Evolutionary conservation across 2,113 vertebrate genomes (phyloP), one percentile per base, ranked within the genome.

Genomic region (Agapornis roseicollis): DNA sequence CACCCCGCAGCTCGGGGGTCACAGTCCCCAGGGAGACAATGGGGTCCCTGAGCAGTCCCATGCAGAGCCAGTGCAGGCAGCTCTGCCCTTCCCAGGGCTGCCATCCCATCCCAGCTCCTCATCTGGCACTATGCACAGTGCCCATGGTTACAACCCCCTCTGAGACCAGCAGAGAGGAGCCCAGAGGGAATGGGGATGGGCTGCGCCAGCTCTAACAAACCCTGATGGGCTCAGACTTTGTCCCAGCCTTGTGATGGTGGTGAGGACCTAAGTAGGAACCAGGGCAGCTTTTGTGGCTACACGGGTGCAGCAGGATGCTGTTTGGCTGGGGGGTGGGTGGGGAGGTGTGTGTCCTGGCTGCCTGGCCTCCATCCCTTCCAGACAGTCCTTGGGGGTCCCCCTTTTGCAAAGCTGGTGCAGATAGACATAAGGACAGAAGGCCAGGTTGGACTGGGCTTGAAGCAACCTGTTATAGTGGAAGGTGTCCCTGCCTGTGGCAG

Each of bases 301-400:
- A 2, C 3, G 47, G 42, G 19, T 12, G 74, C 41, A 31, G 47
- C 3, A 5, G 24, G 65, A 33, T 19, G 29, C 2, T 27, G 2
- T 20, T 87, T n/a, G 42, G 7, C 14, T 61, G 13, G 24, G 24
- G 61, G 17, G 35, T n/a, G n/a, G 39, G 39, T 10, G 39, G 11
- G 39, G 4, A 12, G 10, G 39, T 41, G 39, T 41, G 17, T 14
- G 28, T 46, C 71, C 16, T 1, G 2, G 46, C 17, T 7, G 1
- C 20, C 63, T 5, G 3, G 8, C 2, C 4, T 33, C 29, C 29
- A 20, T 33, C 14, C 25, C 13, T 60, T 39, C 35, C 15, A 10
- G 19, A 2, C 1, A 2, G 44, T 49, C 7, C 16, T 7, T 3
- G 0, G 7, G 50, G 70, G 22, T 39, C 1, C 3, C 19, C 3